Percentiles rank a stretch among this genome's conserved stretches.
phyloP scores from a whole-genome alignment of 2,797 vertebrate species.

The Brachyrhaphis roseni region DNA sequence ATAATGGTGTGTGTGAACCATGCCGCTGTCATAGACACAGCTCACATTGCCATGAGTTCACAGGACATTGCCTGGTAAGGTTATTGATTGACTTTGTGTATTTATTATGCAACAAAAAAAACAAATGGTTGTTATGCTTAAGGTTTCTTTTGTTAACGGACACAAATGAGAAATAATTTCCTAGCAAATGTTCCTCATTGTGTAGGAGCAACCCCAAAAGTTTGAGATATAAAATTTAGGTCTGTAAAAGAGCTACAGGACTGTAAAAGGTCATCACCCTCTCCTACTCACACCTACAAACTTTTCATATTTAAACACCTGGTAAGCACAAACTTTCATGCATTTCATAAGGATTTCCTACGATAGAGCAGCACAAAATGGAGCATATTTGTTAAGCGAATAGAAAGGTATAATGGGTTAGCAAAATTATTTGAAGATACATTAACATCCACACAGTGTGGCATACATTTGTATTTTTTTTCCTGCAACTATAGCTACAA shows the following conservation, averaged over 20 bases:
- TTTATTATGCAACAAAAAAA: background rate
- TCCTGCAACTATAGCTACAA: background rate
- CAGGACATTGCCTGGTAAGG: constrained; percentile 90
- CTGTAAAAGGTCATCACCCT: background rate
- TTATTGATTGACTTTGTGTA: no score
- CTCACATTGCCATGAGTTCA: constrained; percentile 84
- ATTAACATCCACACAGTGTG: background rate
- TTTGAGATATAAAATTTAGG: background rate
- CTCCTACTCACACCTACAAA: background rate
- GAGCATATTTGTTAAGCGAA: background rate
- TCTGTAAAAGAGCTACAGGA: background rate
- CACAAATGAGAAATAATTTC: background rate
- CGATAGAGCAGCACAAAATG: background rate
- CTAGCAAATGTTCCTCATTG: background rate
- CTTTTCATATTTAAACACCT: background rate
- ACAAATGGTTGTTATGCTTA: background rate
- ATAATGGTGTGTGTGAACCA: constrained; percentile 86
- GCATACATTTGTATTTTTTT: background rate
- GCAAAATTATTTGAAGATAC: background rate
- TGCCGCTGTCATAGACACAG: constrained; percentile 90
- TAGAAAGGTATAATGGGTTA: background rate
- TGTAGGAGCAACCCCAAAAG: background rate
- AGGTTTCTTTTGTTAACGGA: background rate
- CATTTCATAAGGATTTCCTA: background rate
- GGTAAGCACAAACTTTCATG: background rate